Conservation (phyloP, 2,888 invertebrate genomes). For the Acronicta leporina region DNA sequence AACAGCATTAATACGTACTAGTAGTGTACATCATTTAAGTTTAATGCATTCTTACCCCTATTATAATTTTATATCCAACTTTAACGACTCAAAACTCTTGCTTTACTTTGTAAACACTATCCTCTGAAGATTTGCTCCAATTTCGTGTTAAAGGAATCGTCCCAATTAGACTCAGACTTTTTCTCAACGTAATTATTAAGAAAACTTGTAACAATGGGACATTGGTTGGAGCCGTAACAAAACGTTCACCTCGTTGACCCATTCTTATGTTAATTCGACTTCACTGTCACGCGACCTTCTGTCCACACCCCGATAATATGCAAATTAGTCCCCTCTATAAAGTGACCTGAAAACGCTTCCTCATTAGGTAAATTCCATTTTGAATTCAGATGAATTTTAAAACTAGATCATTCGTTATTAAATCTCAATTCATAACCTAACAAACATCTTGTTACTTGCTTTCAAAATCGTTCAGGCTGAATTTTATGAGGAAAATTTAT, state of each 20-base stretch:
- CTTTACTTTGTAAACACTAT: conserved; percentile 40
- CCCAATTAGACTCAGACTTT: conserved; percentile 56
- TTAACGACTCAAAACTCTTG: conserved; percentile 31
- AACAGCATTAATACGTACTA: too few relatives aligned
- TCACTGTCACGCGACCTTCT: conserved; percentile 85
- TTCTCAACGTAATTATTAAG: conserved; percentile 70
- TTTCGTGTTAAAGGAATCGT: conserved; percentile 50
- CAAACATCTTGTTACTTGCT: conserved; percentile 30
- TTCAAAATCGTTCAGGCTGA: conserved; percentile 13
- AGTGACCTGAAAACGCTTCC: conserved; percentile 83
- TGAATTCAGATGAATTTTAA: conserved; percentile 67
- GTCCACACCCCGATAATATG: conserved; percentile 87
- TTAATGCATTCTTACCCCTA: background rate
- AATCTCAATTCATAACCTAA: conserved; percentile 19
- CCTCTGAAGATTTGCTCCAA: conserved; percentile 44
- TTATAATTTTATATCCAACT: conserved; percentile 23
- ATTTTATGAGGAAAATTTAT: conserved; percentile 44
- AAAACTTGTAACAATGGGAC: conserved; percentile 75
- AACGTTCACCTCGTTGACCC: conserved; percentile 82
- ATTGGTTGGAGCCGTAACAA: conserved; percentile 78
- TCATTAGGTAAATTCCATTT: conserved; percentile 77
- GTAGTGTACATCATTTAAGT: too few relatives aligned
- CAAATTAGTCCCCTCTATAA: conserved; percentile 82
- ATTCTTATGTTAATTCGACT: conserved; percentile 85
- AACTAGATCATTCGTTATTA: conserved; percentile 34